A percentile compares a stretch with the other conserved stretches of the same genome.
Evolutionary conservation across 2,113 vertebrate genomes (phyloP).

Genomic region (Elachura formosa): DNA sequence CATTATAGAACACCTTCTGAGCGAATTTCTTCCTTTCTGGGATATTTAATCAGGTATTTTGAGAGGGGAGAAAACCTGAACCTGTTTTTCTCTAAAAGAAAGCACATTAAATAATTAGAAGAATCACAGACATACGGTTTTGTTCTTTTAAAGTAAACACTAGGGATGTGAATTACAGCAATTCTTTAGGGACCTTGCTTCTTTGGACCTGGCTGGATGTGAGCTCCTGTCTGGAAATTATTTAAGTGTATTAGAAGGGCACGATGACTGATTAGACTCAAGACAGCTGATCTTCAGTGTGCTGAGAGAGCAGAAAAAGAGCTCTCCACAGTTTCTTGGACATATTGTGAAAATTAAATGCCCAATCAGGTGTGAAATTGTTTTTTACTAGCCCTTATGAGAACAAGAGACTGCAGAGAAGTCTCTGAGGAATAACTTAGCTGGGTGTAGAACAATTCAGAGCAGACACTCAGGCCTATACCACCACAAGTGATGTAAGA

Average conservation of each 20-base stretch:
- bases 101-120: neutral
- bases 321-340: neutral
- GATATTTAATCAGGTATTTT: neutral
- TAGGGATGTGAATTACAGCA: neutral
- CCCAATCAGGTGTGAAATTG: neutral
- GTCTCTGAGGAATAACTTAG: neutral
- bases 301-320: neutral
- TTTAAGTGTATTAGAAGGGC: neutral
- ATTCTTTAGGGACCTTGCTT: neutral
- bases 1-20: neutral
- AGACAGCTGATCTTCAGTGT: neutral
- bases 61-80: neutral
- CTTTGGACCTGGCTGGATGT: neutral
- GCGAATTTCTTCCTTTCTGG: neutral
- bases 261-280: neutral
- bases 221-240: neutral
- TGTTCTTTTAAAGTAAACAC: neutral
- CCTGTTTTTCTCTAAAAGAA: neutral
- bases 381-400: neutral
- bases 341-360: neutral
- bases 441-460: neutral
- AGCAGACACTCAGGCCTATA: neutral
- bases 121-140: rapidly evolving
- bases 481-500: neutral
- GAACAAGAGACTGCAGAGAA: neutral